phyloP scores from a whole-genome alignment of 2,888 invertebrate genomes.

The Drosophila flavopinicola region DNA sequence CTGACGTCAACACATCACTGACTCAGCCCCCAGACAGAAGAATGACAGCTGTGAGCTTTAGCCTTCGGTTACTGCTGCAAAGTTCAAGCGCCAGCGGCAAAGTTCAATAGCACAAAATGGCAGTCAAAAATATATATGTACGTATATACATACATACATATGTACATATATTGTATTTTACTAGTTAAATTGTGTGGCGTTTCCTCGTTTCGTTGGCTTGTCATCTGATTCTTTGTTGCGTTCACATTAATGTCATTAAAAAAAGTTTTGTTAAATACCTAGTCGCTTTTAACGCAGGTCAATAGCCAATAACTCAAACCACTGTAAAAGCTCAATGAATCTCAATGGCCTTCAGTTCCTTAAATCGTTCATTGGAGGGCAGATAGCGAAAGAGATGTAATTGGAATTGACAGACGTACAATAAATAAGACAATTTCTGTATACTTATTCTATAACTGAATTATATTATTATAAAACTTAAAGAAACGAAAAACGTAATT shows the following conservation, averaged over 20 bases:
- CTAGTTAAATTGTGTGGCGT: conserved; percentile 20
- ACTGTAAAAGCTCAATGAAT: conserved; percentile 4
- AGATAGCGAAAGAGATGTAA: too few species aligned
- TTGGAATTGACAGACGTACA: too few species aligned
- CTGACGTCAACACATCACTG: conserved; percentile 41
- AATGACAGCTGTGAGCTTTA: conserved; percentile 20
- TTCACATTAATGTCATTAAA: conserved; percentile 24
- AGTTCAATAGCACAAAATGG: conserved; percentile 68
- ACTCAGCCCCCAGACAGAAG: conserved; percentile 24
- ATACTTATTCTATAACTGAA: too few species aligned
- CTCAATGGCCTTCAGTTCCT: conserved; percentile 47
- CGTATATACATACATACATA: conserved; percentile 11
- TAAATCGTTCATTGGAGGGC: conserved; percentile 7
- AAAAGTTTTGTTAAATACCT: not conserved
- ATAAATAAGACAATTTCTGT: too few species aligned
- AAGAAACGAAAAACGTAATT: too few species aligned
- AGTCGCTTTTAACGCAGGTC: not conserved
- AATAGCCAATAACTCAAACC: conserved; percentile 8
- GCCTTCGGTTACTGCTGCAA: conserved; percentile 38
- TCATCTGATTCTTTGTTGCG: conserved; percentile 7
- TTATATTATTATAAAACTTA: too few species aligned
- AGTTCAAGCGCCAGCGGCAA: conserved; percentile 59
- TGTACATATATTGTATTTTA: conserved; percentile 3
- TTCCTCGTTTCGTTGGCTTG: conserved; percentile 44
- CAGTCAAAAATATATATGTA: conserved; percentile 27